phyloP scores from a whole-genome alignment of 2,797 vertebrate genomes.

The Lagodon rhomboides region DNA sequence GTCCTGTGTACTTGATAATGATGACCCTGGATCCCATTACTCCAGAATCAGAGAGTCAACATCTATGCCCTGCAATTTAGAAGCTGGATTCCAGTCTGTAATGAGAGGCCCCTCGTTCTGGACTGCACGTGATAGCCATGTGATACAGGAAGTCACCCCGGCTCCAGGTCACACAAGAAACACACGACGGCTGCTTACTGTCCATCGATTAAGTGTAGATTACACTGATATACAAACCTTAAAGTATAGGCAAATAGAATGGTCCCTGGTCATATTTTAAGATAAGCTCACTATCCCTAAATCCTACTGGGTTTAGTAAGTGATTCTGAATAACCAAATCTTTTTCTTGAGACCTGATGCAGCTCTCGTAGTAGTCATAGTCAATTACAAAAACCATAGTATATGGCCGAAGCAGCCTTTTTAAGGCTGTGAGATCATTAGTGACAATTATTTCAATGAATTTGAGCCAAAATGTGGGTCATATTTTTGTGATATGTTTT shows the following conservation, averaged over 20 bases:
- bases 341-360: neutral
- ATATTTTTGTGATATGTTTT: neutral
- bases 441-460: neutral
- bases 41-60: slow-evolving; percentile 74
- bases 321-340: neutral
- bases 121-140: slow-evolving; percentile 50
- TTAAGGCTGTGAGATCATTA: neutral
- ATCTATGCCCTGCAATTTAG: slow-evolving; percentile 78
- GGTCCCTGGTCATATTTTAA: slow-evolving; percentile 2
- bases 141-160: slow-evolving; percentile 69
- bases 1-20: slow-evolving; percentile 79
- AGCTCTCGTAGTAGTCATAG: too few species aligned
- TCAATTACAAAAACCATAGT: too few species aligned
- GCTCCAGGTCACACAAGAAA: slow-evolving; percentile 59
- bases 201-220: slow-evolving; percentile 15
- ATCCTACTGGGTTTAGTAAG: neutral
- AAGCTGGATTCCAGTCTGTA: slow-evolving; percentile 72
- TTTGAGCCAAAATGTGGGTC: neutral
- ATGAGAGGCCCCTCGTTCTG: slow-evolving; percentile 75
- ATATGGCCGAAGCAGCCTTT: too few species aligned
- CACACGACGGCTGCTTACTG: slow-evolving; percentile 33
- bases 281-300: neutral
- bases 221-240: neutral
- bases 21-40: slow-evolving; percentile 81
- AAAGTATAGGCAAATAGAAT: neutral